Conservation (phyloP, 2,113 vertebrate genomes). For the Siniperca chuatsi region DNA sequence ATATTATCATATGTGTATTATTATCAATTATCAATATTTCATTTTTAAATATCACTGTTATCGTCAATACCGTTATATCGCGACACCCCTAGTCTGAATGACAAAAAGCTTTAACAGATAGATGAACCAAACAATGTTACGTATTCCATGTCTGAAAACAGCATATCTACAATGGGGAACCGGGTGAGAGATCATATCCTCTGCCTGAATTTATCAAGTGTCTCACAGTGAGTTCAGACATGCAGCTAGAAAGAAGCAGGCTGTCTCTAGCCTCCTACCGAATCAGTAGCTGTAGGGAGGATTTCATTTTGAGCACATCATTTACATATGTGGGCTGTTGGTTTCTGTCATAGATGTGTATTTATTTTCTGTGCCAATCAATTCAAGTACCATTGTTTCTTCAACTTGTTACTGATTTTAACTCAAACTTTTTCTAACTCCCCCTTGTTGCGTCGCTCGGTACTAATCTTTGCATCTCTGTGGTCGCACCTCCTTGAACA, state of each 20-base stretch:
- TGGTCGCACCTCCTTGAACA: too few species aligned
- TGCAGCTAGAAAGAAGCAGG: not conserved
- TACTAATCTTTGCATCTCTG: too few species aligned
- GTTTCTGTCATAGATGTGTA: not conserved
- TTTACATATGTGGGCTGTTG: not conserved
- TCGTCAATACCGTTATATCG: too few species aligned
- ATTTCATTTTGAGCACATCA: not conserved
- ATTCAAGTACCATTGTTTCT: not conserved
- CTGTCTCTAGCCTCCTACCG: not conserved
- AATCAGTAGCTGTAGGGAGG: not conserved
- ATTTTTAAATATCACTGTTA: too few species aligned
- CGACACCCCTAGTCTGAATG: too few species aligned
- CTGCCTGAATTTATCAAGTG: not conserved
- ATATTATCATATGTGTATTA: too few species aligned
- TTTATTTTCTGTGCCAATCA: not conserved
- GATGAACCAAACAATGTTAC: not conserved
- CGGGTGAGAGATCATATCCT: not conserved
- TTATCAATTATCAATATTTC: too few species aligned
- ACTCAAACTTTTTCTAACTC: too few species aligned
- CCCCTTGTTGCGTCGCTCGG: too few species aligned
- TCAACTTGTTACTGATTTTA: not conserved
- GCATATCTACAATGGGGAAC: not conserved
- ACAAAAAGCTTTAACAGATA: not conserved
- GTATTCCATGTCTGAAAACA: not conserved
- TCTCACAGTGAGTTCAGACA: not conserved